These are phyloP conservation scores for Cantharis lateralis DNA, from an alignment of 2,888 invertebrate genomes.

Conservation along the genomic window DNA sequence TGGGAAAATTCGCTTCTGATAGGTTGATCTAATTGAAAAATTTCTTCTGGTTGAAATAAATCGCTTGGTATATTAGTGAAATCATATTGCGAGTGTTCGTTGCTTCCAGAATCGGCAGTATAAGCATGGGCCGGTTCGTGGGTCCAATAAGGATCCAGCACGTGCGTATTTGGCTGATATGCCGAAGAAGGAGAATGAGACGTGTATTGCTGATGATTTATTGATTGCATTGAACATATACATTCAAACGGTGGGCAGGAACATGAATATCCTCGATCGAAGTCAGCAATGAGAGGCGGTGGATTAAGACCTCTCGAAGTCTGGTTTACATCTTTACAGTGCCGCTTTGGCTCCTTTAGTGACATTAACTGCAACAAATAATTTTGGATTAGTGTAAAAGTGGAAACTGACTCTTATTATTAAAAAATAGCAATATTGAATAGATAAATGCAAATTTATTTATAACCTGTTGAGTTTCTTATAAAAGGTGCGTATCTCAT, in stretches of 20 bases:
- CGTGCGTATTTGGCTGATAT: slow-evolving; percentile 45
- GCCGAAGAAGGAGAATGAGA: slow-evolving; percentile 40
- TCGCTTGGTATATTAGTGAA: slow-evolving; percentile 66
- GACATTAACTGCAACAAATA: slow-evolving; percentile 60
- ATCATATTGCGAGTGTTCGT: slow-evolving; percentile 59
- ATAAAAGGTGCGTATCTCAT: slow-evolving; percentile 24
- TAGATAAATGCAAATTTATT: neutral
- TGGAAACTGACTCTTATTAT: neutral
- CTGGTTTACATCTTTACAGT: slow-evolving; percentile 53
- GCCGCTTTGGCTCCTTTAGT: slow-evolving; percentile 60
- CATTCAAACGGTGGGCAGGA: slow-evolving; percentile 79
- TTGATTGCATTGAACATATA: slow-evolving; percentile 61
- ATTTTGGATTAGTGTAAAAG: neutral
- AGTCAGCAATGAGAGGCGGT: slow-evolving; percentile 70
- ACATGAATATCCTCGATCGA: slow-evolving; percentile 63
- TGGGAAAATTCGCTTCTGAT: slow-evolving; percentile 65
- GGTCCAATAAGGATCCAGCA: slow-evolving; percentile 51
- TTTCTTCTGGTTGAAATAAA: slow-evolving; percentile 77
- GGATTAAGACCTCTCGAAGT: slow-evolving; percentile 55
- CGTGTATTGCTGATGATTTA: slow-evolving; percentile 47
- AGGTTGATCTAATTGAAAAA: slow-evolving; percentile 77
- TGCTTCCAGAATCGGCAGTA: slow-evolving; percentile 38
- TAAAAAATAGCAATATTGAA: neutral
- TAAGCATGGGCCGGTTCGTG: slow-evolving; percentile 55
- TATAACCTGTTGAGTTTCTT: neutral